Evolutionary conservation across 1,140 invertebrate genomes (phyloP).

Genomic region (Rhizoglyphus robini): DNA sequence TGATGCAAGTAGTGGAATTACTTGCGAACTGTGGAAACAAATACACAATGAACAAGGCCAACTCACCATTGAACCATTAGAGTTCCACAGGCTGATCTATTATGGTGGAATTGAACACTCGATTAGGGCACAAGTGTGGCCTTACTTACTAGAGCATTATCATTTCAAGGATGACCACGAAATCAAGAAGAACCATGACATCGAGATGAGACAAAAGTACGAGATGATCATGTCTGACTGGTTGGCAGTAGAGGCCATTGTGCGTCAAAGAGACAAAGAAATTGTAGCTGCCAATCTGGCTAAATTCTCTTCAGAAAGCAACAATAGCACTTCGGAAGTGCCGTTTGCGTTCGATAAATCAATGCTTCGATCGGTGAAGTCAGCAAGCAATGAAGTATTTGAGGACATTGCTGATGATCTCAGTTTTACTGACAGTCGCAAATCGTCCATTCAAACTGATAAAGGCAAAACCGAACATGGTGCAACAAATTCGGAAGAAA

Average conservation of each 20-base stretch:
- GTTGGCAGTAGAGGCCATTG: conserved; percentile 81
- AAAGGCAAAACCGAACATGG: background rate
- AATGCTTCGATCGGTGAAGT: conserved; percentile 14
- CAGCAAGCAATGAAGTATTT: conserved; percentile 46
- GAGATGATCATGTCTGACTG: conserved; percentile 86
- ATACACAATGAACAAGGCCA: conserved; percentile 38
- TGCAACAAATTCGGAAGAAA: background rate
- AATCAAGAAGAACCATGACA: conserved; percentile 52
- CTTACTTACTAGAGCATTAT: conserved; percentile 74
- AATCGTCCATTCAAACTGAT: conserved; percentile 14
- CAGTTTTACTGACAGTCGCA: conserved; percentile 17
- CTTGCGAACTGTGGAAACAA: conserved; percentile 49
- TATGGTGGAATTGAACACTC: conserved; percentile 67
- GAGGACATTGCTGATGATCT: conserved; percentile 32
- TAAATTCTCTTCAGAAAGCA: conserved; percentile 28
- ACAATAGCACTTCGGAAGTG: conserved; percentile 19
- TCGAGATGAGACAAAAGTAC: conserved; percentile 51
- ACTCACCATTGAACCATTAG: conserved; percentile 41
- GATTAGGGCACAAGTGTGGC: conserved; percentile 72
- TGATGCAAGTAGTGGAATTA: conserved; percentile 44
- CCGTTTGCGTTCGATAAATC: conserved; percentile 23
- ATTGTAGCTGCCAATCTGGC: conserved; percentile 46
- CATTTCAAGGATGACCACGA: conserved; percentile 56
- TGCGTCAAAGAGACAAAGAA: conserved; percentile 64
- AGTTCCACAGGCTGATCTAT: conserved; percentile 68